Base-by-base conservation (phyloP, 2,113 vertebrate genomes). In the Hippocampus comes region DNA sequence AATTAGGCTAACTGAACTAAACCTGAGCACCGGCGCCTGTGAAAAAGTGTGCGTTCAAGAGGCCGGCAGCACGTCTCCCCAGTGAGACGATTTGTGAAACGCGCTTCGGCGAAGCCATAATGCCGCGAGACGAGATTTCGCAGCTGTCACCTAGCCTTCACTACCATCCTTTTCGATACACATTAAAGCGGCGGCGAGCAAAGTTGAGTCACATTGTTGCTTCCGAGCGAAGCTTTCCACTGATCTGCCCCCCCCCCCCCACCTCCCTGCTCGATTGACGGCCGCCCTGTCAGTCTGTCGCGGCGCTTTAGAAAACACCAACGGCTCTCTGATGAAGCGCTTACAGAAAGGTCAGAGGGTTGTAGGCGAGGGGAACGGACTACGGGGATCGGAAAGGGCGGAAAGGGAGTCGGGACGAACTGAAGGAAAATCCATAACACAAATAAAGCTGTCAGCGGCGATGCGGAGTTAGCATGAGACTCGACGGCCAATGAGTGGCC, bases 341-440 rank as follows among this genome's bases (percentile, higher is more conserved):
- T 89, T 85, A 86, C 87, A 87, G 87, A 87, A 90, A 56, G 89
- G 85, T 89, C 86, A 85, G 21, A 81, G 85, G 84, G 82, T 78
- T 82, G 34, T 80, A 84, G 80, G 75, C 71, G 61, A 80, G 78
- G 81, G 82, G 77, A 84, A 85, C 69, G 67, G 72, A 86, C 86
- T 82, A 78, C 85, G 76, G 87, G 80, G 80, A 80, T 78, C 75
- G 78, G 63, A 78, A 83, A 75, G 83, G 66, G 76, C 69, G 82
- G 71, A 79, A 83, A 71, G 82, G 79, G 82, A 88, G 80, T 84
- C 73, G 67, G 84, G 83, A 80, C 55, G 2, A 84, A 86, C 75
- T 92, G 90, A 93, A 91, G 90, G 91, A 92, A 93, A 93, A 94
- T 93, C 93, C 89, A 94, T 93, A 93, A 91, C 93, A 91, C 89